Conservation (phyloP, 2,888 invertebrate genomes). For the Hypena proboscidalis region DNA sequence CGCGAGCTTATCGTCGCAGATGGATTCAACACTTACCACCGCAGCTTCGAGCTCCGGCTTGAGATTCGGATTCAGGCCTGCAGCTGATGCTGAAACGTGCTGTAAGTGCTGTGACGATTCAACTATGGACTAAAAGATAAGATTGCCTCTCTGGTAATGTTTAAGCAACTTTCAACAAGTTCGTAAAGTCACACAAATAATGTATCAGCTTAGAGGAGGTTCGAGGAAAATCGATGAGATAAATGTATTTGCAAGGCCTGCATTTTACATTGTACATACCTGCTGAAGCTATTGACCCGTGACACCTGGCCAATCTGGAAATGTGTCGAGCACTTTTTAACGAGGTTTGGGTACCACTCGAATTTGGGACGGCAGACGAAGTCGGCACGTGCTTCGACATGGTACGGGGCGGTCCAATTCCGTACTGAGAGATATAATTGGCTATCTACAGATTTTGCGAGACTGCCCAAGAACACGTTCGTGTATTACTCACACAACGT, state of each 20-base stretch:
- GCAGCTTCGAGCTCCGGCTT: too few relatives aligned
- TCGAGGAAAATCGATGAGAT: constrained; percentile 11
- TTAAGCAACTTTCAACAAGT: too few relatives aligned
- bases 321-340: constrained; percentile 43
- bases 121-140: too few relatives aligned
- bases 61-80: too few relatives aligned
- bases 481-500: too few relatives aligned
- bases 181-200: constrained; percentile 2
- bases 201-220: constrained; percentile 13
- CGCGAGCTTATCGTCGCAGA: too few relatives aligned
- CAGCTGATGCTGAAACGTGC: too few relatives aligned
- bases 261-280: constrained; percentile 1
- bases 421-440: constrained; percentile 23
- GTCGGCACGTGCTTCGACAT: constrained; percentile 27
- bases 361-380: constrained; percentile 25
- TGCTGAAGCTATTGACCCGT: constrained; percentile 20
- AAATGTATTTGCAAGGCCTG: constrained; percentile 4
- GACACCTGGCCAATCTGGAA: constrained; percentile 39
- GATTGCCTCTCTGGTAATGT: too few relatives aligned
- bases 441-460: too few relatives aligned
- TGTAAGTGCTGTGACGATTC: too few relatives aligned
- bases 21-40: too few relatives aligned
- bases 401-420: constrained; percentile 16
- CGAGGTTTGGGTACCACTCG: constrained; percentile 32
- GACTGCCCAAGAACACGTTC: too few relatives aligned